Evolutionary conservation across 2,797 vertebrate genomes (phyloP).

Genomic region (Neosalanx taihuensis): DNA sequence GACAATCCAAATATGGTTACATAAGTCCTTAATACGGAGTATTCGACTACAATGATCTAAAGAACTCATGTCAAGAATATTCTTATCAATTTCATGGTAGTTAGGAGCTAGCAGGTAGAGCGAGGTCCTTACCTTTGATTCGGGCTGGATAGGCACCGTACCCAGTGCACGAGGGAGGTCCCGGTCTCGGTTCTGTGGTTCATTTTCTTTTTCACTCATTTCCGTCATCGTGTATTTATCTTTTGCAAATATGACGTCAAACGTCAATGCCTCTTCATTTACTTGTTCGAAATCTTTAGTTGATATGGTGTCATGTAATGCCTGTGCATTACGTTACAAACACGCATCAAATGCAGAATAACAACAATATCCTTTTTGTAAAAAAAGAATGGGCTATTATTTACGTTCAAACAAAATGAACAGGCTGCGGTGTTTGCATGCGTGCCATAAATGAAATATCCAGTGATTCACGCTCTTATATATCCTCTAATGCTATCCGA

Average conservation of each 20-base stretch:
- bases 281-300: background rate
- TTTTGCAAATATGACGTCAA: background rate
- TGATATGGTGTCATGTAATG: background rate
- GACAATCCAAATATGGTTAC: constrained; percentile 52
- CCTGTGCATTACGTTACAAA: background rate
- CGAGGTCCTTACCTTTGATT: constrained; percentile 79
- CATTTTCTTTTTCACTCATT: constrained; percentile 85
- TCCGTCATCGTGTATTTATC: constrained; percentile 77
- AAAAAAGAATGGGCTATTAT: too few relatives aligned
- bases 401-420: background rate
- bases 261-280: background rate
- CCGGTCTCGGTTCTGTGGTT: constrained; percentile 72
- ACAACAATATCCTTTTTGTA: background rate
- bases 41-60: background rate
- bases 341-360: too few relatives aligned
- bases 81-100: too few relatives aligned
- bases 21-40: constrained; percentile 42
- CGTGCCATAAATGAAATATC: too few relatives aligned
- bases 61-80: background rate
- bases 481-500: background rate
- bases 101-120: background rate
- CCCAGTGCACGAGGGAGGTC: constrained; percentile 69
- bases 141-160: constrained; percentile 70
- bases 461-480: background rate
- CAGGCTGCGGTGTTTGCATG: background rate